Percentiles rank a stretch among this genome's conserved stretches.
Conservation (phyloP, 2,113 vertebrate genomes). For the Gallinago jamesoni region DNA sequence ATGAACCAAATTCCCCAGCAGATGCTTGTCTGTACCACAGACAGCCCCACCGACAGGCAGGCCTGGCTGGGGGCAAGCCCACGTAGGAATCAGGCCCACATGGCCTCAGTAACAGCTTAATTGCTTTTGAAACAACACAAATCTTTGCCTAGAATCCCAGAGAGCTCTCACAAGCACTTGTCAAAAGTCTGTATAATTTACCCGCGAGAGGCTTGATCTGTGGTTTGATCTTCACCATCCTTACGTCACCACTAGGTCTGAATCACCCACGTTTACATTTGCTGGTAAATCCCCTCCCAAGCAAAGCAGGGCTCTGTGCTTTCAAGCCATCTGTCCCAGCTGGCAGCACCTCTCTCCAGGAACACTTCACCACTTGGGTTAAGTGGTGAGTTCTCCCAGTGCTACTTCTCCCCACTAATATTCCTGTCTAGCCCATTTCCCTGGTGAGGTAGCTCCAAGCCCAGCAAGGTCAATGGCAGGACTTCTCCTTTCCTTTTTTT, state of each 20-base stretch:
- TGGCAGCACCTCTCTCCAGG: background rate
- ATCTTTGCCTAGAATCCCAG: background rate
- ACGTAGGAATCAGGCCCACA: fast-evolving
- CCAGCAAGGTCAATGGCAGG: background rate
- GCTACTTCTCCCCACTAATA: background rate
- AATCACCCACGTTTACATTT: background rate
- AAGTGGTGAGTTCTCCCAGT: background rate
- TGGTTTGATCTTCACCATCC: background rate
- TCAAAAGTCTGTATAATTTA: background rate
- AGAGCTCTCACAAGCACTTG: background rate
- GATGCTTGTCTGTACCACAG: background rate
- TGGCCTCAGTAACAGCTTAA: background rate
- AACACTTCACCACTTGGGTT: background rate
- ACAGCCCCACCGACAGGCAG: fast-evolving
- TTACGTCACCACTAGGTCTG: background rate
- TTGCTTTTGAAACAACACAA: background rate
- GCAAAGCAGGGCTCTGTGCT: background rate
- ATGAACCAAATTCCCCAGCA: background rate
- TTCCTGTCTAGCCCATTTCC: background rate
- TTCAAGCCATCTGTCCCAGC: background rate
- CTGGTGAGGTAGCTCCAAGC: background rate
- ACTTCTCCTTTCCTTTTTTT: background rate
- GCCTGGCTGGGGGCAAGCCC: background rate
- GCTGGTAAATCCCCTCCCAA: background rate
- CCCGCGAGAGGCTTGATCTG: fast-evolving